Evolutionary conservation across 2,888 invertebrate genomes (phyloP).

Genomic region (Timandra comae): DNA sequence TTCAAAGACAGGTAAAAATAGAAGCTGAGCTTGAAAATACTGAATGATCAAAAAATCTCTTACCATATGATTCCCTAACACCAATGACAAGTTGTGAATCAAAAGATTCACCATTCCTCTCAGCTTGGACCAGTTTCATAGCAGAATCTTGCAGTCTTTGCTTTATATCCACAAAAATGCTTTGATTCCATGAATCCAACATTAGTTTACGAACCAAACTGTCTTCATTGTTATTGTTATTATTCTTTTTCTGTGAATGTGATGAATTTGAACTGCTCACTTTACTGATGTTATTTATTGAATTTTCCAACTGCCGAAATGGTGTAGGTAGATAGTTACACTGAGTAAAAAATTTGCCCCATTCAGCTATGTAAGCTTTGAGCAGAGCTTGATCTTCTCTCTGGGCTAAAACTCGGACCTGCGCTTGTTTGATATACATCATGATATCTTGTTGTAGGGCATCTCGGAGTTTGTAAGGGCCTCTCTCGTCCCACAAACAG

Average conservation of each 20-base stretch:
- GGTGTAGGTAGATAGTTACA: slow-evolving; percentile 98
- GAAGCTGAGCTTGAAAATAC: neutral
- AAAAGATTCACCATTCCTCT: slow-evolving; percentile 98
- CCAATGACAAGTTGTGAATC: slow-evolving; percentile 98
- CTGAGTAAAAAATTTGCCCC: slow-evolving; percentile 98
- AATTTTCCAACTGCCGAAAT: slow-evolving; percentile 93
- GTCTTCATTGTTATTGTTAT: slow-evolving; percentile 84
- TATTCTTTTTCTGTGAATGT: slow-evolving; percentile 67
- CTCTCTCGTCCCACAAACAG: slow-evolving; percentile 98
- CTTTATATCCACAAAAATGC: slow-evolving; percentile 97
- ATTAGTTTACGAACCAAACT: slow-evolving; percentile 96
- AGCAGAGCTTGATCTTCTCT: slow-evolving; percentile 96
- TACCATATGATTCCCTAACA: slow-evolving; percentile 97
- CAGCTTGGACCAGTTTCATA: slow-evolving; percentile 97
- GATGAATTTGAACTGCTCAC: slow-evolving; percentile 56
- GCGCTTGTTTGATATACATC: slow-evolving; percentile 95
- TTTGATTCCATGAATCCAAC: slow-evolving; percentile 99
- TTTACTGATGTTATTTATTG: slow-evolving; percentile 79
- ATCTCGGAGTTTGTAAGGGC: slow-evolving; percentile 89
- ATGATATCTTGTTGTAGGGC: slow-evolving; percentile 94
- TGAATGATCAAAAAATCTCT: slow-evolving; percentile 21
- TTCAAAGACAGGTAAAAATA: neutral
- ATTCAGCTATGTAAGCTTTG: slow-evolving; percentile 97
- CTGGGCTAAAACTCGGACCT: slow-evolving; percentile 91
- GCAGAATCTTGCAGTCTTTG: slow-evolving; percentile 95